Evolutionary conservation across 2,797 vertebrate species (phyloP), one percentile per base, ranked within the genome.

Genomic region (Amazona finschi): DNA sequence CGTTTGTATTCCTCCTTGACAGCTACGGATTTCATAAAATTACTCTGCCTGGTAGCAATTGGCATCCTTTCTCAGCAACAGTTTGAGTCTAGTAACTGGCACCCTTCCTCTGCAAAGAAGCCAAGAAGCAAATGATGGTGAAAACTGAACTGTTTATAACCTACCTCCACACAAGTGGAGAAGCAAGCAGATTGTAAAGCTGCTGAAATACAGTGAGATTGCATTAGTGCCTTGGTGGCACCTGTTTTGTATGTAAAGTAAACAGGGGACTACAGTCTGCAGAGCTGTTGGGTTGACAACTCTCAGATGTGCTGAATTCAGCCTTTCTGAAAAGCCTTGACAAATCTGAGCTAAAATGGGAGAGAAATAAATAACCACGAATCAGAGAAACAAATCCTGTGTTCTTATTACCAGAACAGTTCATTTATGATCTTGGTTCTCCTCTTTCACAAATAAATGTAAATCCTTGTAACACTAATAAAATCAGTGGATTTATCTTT

Each of bases 1-100:
- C 95, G 71, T 95, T 94, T 96, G 62, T 84, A 83, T 79, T 93
- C 64, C 61, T 85, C 47, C 83, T 95, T 67, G 44, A 95, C 89
- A 96, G 86, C 52, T 64, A 92, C 15, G 77, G 91, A 71, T 93
- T 95, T 87, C 80, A 91, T 33, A 77, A 96, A 94, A 94, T 76
- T 84, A 73, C 77, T 0, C 0, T 85, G 94, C 89, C 70, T 95
- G 62, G 87, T 80, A 94, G 92, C 87, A 91, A 84, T 15, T 96
- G 95, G 95, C 95, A 95, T 38, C 38, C 49, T 85, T 93, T 73
- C 95, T 50, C 77, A 74, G 94, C 92, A 96, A 96, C 94, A 94
- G 93, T 96, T 91, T 96, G 91, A 11, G 3, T 90, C 87, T 84
- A 74, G 77, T 90, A 93, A 86, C 95, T 96, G 95, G 95, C 95